These are phyloP conservation scores for Notamacropus eugenii DNA, from an alignment of 2,797 vertebrate species.

Conservation along the genomic window DNA sequence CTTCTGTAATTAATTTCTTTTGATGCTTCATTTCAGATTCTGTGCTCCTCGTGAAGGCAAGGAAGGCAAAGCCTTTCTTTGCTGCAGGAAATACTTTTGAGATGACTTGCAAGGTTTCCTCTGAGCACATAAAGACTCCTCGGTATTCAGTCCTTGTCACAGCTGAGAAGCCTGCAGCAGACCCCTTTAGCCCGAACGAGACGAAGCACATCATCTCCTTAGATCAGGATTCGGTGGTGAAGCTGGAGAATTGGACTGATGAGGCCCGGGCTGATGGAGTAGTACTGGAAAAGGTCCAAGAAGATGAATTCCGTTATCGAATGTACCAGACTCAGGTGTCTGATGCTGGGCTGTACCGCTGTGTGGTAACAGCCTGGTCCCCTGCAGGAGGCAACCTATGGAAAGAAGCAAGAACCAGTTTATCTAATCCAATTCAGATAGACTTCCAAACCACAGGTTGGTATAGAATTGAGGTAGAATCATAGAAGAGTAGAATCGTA, in stretches of 20 bases:
- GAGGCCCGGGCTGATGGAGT: conserved; percentile 89
- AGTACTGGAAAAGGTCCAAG: conserved; percentile 91
- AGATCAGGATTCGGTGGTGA: conserved; percentile 91
- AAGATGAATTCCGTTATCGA: conserved; percentile 92
- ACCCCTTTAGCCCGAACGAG: conserved; percentile 73
- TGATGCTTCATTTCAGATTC: conserved; percentile 87
- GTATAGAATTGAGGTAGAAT: conserved; percentile 32
- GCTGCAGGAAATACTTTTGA: conserved; percentile 94
- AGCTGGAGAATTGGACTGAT: conserved; percentile 89
- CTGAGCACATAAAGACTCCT: conserved; percentile 89
- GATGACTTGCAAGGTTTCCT: conserved; percentile 91
- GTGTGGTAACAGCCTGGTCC: conserved; percentile 92
- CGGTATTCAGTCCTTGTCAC: conserved; percentile 92
- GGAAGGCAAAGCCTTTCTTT: conserved; percentile 88
- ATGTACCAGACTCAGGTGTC: conserved; percentile 92
- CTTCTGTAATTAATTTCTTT: conserved; percentile 30
- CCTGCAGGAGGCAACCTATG: conserved; percentile 88
- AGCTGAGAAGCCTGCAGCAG: conserved; percentile 84
- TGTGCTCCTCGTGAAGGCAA: conserved; percentile 88
- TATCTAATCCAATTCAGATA: conserved; percentile 93
- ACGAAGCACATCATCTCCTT: conserved; percentile 91
- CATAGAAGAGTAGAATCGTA: background rate
- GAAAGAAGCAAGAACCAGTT: conserved; percentile 87
- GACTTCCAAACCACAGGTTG: conserved; percentile 93
- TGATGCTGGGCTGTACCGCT: conserved; percentile 93